These are phyloP conservation scores for Clarias platycephalus DNA, from an alignment of 2,797 vertebrate genomes.

Conservation along the genomic window DNA sequence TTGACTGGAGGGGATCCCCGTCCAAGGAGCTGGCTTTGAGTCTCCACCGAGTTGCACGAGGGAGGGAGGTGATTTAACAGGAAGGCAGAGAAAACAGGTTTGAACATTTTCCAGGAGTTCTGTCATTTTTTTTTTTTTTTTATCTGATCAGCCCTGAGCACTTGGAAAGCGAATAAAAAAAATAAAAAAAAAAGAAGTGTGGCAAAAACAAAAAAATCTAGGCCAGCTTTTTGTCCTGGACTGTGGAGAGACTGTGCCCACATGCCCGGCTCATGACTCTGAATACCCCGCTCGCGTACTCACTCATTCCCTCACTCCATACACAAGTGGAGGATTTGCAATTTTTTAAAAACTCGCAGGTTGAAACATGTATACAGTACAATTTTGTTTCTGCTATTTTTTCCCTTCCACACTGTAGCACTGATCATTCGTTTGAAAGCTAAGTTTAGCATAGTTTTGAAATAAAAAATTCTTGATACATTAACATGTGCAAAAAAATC, in stretches of 20 bases:
- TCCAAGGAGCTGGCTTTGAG: constrained; percentile 57
- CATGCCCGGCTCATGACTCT: constrained; percentile 54
- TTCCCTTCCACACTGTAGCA: neutral
- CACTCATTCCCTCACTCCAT: constrained; percentile 61
- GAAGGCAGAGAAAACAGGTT: constrained; percentile 71
- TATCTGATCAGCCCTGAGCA: constrained; percentile 82
- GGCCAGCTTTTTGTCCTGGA: constrained; percentile 26
- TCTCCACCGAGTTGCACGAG: constrained; percentile 8
- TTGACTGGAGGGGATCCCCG: constrained; percentile 70
- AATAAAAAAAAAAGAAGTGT: constrained; percentile 71
- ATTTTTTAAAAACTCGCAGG: neutral
- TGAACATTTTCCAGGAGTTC: constrained; percentile 77
- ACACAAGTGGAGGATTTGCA: neutral
- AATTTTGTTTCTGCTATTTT: neutral
- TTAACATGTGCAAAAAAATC: constrained; percentile 15
- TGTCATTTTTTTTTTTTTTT: constrained; percentile 69
- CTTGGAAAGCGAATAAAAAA: constrained; percentile 62
- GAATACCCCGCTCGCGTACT: constrained; percentile 63
- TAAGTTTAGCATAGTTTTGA: neutral
- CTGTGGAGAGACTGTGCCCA: constrained; percentile 69
- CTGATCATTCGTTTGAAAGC: neutral
- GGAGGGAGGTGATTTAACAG: constrained; percentile 36
- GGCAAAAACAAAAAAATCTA: constrained; percentile 41
- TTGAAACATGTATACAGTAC: neutral
- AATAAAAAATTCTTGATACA: constrained; percentile 52